Evolutionary conservation across 1,140 invertebrate genomes (phyloP).

Genomic region (Achroia grisella): DNA sequence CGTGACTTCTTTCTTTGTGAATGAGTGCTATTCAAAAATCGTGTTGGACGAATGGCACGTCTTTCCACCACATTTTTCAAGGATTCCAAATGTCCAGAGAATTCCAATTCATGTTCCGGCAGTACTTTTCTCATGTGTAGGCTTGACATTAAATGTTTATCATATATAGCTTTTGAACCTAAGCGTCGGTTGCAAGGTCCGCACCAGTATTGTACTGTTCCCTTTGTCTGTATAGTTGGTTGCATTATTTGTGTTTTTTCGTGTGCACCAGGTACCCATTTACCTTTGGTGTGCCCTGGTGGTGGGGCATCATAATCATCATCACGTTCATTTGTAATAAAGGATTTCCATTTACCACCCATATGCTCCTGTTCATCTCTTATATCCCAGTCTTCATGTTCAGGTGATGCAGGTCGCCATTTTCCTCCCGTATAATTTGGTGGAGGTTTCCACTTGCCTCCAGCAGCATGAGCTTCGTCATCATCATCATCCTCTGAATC

Average conservation of each 20-base stretch:
- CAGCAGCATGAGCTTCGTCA: conserved; percentile 74
- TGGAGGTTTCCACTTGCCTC: conserved; percentile 82
- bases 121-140: conserved; percentile 81
- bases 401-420: conserved; percentile 74
- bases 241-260: conserved; percentile 73
- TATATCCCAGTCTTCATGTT: conserved; percentile 60
- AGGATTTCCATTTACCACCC: conserved; percentile 69
- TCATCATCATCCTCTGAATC: conserved; percentile 76
- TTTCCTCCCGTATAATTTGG: conserved; percentile 82
- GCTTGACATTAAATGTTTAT: conserved; percentile 82
- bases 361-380: conserved; percentile 57
- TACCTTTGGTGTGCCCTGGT: conserved; percentile 81
- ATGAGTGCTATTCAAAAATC: conserved; percentile 40
- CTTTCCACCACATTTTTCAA: conserved; percentile 43
- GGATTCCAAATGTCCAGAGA: conserved; percentile 60
- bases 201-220: conserved; percentile 83
- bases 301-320: conserved; percentile 75
- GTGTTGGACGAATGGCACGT: conserved; percentile 43
- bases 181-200: conserved; percentile 83
- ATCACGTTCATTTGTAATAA: conserved; percentile 51
- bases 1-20: conserved; percentile 34
- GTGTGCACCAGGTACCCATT: conserved; percentile 81
- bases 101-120: conserved; percentile 78
- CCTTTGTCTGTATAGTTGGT: conserved; percentile 62
- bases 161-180: conserved; percentile 82